phyloP scores from a whole-genome alignment of 2,797 vertebrate species.

The Melanotaenia nigrans region DNA sequence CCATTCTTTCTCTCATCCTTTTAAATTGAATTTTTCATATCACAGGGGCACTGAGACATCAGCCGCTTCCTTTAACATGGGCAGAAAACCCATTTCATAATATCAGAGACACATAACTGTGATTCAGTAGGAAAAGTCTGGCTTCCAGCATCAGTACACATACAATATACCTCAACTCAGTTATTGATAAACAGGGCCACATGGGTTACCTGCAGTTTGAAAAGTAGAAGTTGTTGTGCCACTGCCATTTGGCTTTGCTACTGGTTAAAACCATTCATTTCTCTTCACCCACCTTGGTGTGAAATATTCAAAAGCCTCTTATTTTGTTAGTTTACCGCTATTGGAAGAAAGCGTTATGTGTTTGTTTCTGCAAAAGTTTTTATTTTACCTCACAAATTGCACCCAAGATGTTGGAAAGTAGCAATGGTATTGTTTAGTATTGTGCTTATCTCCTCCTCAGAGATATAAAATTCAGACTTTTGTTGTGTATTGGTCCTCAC shows the following conservation, averaged over 20 bases:
- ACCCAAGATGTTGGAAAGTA: constrained; percentile 17
- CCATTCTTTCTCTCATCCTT: constrained; percentile 86
- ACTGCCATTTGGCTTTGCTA: constrained; percentile 28
- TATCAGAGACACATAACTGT: constrained; percentile 74
- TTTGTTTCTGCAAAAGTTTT: constrained; percentile 23
- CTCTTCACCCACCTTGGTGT: constrained; percentile 13
- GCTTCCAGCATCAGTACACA: constrained; percentile 65
- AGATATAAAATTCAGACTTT: constrained; percentile 33
- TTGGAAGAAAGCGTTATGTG: constrained; percentile 16
- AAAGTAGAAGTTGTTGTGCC: constrained; percentile 48
- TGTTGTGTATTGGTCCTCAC: constrained; percentile 23
- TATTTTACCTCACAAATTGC: constrained; percentile 40
- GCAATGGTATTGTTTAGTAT: constrained; percentile 20
- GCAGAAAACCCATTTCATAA: constrained; percentile 82
- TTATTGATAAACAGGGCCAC: constrained; percentile 70
- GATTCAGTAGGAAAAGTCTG: constrained; percentile 72
- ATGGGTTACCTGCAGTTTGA: constrained; percentile 52
- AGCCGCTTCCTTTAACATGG: constrained; percentile 85
- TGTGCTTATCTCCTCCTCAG: constrained; percentile 43
- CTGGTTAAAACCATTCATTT: background rate
- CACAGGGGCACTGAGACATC: constrained; percentile 85
- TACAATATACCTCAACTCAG: constrained; percentile 52
- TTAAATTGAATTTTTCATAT: constrained; percentile 91
- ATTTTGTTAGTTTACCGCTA: constrained; percentile 40
- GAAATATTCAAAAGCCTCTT: constrained; percentile 16